Conservation (phyloP, 2,888 invertebrate genomes). For the Epirrhoe alternata region DNA sequence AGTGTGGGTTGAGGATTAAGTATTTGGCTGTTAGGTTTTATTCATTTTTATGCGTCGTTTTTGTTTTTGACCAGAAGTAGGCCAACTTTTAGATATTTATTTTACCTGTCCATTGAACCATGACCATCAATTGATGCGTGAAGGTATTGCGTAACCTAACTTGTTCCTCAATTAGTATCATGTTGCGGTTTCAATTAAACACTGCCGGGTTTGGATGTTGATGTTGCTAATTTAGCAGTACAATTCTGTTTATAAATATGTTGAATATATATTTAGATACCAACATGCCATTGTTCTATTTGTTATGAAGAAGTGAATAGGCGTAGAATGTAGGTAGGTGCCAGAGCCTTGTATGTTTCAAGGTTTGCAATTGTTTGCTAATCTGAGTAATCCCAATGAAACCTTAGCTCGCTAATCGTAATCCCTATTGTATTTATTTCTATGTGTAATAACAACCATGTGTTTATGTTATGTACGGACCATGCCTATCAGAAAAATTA, state of each 20-base stretch:
- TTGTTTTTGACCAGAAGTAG: background rate
- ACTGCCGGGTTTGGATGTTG: constrained; percentile 29
- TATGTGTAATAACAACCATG: background rate
- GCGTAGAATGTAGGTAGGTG: background rate
- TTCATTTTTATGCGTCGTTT: too few species aligned
- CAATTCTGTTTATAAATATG: constrained; percentile 10
- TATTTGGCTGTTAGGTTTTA: too few species aligned
- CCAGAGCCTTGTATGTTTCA: constrained; percentile 1
- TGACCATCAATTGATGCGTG: constrained; percentile 96
- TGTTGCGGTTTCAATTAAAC: constrained; percentile 35
- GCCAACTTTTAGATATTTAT: constrained; percentile 11
- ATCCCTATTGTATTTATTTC: constrained; percentile 2
- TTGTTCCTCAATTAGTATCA: constrained; percentile 27
- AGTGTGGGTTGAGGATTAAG: too few species aligned
- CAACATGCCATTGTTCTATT: background rate
- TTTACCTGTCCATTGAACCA: constrained; percentile 84
- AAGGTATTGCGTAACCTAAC: constrained; percentile 77
- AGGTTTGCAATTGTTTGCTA: constrained; percentile 2
- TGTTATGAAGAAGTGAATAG: background rate
- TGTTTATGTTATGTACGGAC: background rate
- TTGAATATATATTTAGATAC: background rate
- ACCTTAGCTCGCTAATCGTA: constrained; percentile 3
- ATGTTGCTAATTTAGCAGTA: constrained; percentile 28
- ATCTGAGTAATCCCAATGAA: constrained; percentile 9
- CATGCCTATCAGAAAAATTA: too few species aligned